These are phyloP conservation scores for Drosophila miranda DNA, from an alignment of 1,140 invertebrate genomes.

Conservation along the genomic window DNA sequence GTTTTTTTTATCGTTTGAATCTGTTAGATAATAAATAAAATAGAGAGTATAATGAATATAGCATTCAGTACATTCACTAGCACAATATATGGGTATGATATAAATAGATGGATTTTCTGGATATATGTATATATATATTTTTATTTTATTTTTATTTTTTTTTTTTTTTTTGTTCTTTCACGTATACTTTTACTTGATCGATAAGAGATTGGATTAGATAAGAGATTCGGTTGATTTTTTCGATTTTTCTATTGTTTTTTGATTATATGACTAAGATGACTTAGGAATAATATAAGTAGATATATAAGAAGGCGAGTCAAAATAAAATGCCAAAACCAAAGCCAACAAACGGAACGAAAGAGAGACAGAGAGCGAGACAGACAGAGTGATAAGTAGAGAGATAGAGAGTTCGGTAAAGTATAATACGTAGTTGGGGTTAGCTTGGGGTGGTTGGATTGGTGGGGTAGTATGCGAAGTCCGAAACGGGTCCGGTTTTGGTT, in stretches of 20 bases:
- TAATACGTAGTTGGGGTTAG: slow-evolving; percentile 37
- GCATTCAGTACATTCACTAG: slow-evolving; percentile 83
- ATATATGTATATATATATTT: slow-evolving; percentile 38
- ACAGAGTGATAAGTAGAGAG: slow-evolving; percentile 16
- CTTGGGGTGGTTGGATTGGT: slow-evolving; percentile 22
- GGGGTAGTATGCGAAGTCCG: slow-evolving; percentile 1
- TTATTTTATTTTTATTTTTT: slow-evolving; percentile 22
- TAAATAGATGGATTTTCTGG: slow-evolving; percentile 58
- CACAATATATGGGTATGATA: slow-evolving; percentile 78
- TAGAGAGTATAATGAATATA: slow-evolving; percentile 81
- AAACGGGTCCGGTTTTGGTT: slow-evolving; percentile 9
- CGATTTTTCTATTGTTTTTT: slow-evolving; percentile 25
- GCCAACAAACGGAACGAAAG: slow-evolving; percentile 44
- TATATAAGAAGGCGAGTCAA: slow-evolving; percentile 57
- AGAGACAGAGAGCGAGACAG: slow-evolving; percentile 26
- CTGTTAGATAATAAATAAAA: slow-evolving; percentile 82
- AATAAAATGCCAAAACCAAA: slow-evolving; percentile 52
- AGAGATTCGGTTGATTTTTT: slow-evolving; percentile 48
- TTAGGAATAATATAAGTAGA: slow-evolving; percentile 53
- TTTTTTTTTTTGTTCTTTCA: slow-evolving; percentile 28
- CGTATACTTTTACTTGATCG: slow-evolving; percentile 50
- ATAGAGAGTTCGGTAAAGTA: slow-evolving; percentile 33
- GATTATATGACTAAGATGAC: slow-evolving; percentile 33
- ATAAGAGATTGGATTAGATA: slow-evolving; percentile 47
- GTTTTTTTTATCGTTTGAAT: slow-evolving; percentile 82